These are phyloP conservation scores for Ichneumoninae sp. DNA, from an alignment of 2,888 invertebrate genomes.

Conservation along the genomic window DNA sequence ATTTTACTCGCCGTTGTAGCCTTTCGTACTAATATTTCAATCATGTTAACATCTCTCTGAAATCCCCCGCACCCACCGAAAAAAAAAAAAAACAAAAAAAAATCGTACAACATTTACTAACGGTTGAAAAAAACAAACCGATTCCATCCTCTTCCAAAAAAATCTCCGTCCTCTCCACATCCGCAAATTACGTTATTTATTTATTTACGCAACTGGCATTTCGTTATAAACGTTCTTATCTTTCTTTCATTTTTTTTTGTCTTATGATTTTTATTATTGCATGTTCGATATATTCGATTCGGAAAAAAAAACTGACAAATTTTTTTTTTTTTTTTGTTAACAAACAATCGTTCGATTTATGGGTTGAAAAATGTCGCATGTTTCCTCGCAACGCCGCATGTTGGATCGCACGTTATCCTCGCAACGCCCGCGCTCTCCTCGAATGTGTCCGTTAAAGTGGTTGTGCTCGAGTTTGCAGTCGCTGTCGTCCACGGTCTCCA, in stretches of 20 bases:
- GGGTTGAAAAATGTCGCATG: constrained; percentile 18
- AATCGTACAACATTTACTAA: constrained; percentile 65
- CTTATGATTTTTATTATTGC: constrained; percentile 43
- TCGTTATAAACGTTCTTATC: constrained; percentile 28
- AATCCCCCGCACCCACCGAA: background rate
- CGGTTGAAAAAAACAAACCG: constrained; percentile 55
- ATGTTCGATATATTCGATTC: constrained; percentile 36
- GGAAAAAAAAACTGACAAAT: constrained; percentile 6
- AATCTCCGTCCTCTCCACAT: constrained; percentile 42
- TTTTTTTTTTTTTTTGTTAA: background rate
- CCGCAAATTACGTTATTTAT: constrained; percentile 69
- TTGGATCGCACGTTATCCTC: constrained; percentile 22
- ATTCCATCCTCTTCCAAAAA: constrained; percentile 40
- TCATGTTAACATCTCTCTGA: constrained; percentile 57
- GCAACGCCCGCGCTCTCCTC: background rate
- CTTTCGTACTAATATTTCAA: constrained; percentile 64
- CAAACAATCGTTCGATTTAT: constrained; percentile 17
- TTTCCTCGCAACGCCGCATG: constrained; percentile 18
- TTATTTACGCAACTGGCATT: constrained; percentile 69
- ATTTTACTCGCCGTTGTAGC: constrained; percentile 40
- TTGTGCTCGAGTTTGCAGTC: constrained; percentile 84
- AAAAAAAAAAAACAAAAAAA: constrained; percentile 27
- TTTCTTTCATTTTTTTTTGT: background rate
- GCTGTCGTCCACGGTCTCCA: constrained; percentile 84
- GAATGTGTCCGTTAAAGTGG: constrained; percentile 76